Evolutionary conservation across 2,113 vertebrate genomes (phyloP), one percentile per base, ranked within the genome.

Genomic region (Erythrocercus mccallii): DNA sequence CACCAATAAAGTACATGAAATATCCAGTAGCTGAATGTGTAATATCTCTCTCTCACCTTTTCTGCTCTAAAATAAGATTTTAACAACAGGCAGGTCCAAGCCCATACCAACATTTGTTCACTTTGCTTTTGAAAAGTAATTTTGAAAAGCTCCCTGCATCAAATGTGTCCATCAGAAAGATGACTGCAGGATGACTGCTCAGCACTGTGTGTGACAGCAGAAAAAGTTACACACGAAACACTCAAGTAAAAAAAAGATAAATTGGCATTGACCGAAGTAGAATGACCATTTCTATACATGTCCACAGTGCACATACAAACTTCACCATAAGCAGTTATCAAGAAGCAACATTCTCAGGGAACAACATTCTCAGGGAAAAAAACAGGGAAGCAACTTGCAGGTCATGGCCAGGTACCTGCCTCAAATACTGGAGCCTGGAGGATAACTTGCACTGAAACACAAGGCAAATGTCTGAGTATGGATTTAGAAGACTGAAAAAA

Each of bases 341-440:
- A 64, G 12, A 81, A 88, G 19, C 33, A 87, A 30, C 3, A 6
- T 79, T 35, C n/a, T n/a, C n/a, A n/a, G n/a, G n/a, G n/a, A n/a
- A n/a, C n/a, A n/a, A n/a, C n/a, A n/a, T n/a, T n/a, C 56, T 79
- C 23, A 42, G 23, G 21, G 23, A 21, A 81, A 69, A 64, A 47
- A 69, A 25, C n/a, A 38, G 1, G 27, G 28, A 48, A 66, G 18
- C 17, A 31, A 35, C 13, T 28, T 37, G 7, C 6, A 73, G 45
- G 33, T 37, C 37, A 65, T 0, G 0, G 47, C 6, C 54, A 73
- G 50, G 25, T 38, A 57, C 37, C 40, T 44, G 24, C 31, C 31
- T 69, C 2, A 0, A 31, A 53, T 40, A 54, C 6, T 0, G 0
- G n/a, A 86, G 38, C 15, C 31, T 38, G 40, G 12, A 48, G 37